These are phyloP conservation scores for Cinara cedri DNA, from an alignment of 2,888 invertebrate species.

Conservation along the genomic window DNA sequence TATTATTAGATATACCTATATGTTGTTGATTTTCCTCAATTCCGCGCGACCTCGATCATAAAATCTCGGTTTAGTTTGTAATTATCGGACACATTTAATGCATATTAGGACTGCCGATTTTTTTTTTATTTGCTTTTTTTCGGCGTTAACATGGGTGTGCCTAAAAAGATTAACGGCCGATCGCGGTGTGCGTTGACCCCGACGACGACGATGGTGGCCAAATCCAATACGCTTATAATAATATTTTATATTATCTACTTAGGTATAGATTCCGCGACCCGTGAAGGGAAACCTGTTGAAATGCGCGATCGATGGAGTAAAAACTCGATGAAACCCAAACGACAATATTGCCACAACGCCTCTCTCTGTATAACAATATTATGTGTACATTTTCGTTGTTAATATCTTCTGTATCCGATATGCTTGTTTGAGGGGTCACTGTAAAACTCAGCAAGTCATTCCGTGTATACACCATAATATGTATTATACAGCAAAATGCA, in stretches of 20 bases:
- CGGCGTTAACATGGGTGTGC: slow-evolving; percentile 51
- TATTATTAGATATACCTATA: background rate
- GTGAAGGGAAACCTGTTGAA: slow-evolving; percentile 52
- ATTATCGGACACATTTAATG: slow-evolving; percentile 43
- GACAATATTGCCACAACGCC: background rate
- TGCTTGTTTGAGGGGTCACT: background rate
- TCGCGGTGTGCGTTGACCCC: slow-evolving; percentile 53
- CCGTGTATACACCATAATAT: background rate
- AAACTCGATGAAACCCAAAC: slow-evolving; percentile 11
- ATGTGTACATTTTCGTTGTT: background rate
- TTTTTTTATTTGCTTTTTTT: slow-evolving; percentile 18
- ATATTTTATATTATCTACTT: background rate
- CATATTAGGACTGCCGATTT: slow-evolving; percentile 31
- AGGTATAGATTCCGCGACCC: slow-evolving; percentile 12
- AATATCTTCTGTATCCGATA: background rate
- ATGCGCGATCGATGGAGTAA: slow-evolving; percentile 13
- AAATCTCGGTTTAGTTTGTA: slow-evolving; percentile 43
- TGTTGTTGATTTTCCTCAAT: slow-evolving; percentile 2
- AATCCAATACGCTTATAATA: slow-evolving; percentile 24
- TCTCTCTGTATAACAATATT: background rate
- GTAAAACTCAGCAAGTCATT: background rate
- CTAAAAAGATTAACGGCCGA: slow-evolving; percentile 55
- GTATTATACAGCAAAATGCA: no score
- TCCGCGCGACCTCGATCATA: background rate
- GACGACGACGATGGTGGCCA: slow-evolving; percentile 4